Base-by-base conservation (phyloP, 2,797 vertebrate species). In the Brachymystax lenok region DNA sequence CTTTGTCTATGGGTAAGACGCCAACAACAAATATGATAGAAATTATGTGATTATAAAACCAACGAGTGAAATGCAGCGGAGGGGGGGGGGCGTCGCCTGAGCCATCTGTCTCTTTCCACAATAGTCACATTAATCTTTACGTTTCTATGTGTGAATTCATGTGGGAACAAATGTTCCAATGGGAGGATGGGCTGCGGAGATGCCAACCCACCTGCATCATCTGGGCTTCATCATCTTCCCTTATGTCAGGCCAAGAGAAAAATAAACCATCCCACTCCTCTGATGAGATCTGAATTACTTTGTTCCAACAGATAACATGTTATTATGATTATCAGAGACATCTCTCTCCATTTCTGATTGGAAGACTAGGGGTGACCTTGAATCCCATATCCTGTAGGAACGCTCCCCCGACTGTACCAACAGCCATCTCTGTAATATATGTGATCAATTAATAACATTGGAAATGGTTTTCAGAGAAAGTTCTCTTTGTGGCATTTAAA, bases 271-370 rank as follows among this genome's bases (percentile, higher is more conserved):
- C 88, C 79, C 52, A 19, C 64, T 3, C 4, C 27, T 51, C 84
- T 88, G 92, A 92, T 93, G 87, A 90, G 86, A 93, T 93, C 90
- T 88, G 87, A 85, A 89, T 88, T 86, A 84, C 80, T 90, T 87
- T 35, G 67, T 76, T 80, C 78, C 71, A 87, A 86, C 92, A 86
- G 89, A 93, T 93, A 92, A 88, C 77, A 83, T 73, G 80, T 86
- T 84, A 74, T 85, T 89, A 79, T 89, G 85, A 90, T 90, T 92
- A 92, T 92, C 91, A 81, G 78, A 84, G 75, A 89, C 84, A 92
- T 91, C 90, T 90, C 40, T 46, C 77, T 78, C 81, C 86, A 84
- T 81, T 76, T 77, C 71, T 87, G 85, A 87, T 83, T 81, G 79
- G 80, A 83, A 81, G 86, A 84, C 77, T 68, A 80, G 88, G 69